Base-by-base conservation (phyloP, 1,140 invertebrate genomes). In the Brachionus calyciflorus region DNA sequence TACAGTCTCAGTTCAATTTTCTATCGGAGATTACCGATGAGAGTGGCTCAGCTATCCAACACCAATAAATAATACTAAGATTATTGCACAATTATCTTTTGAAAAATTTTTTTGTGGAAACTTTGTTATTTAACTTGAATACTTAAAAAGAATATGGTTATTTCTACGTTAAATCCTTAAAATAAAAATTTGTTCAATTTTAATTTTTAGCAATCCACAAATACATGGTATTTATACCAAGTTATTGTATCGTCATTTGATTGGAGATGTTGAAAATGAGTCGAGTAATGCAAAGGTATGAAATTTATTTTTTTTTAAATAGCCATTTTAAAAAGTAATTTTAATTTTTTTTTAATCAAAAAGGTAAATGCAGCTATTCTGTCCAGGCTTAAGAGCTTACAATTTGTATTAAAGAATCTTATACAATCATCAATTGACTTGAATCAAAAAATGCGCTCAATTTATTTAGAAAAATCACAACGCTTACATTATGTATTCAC, bases 401-500 rank as follows among this genome's bases (percentile, higher is more conserved):
- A 49, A 19, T 30, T 12, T 3, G 24, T 76, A 3, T 4, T 76
- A 3, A 49, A 76, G 19, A 55, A 55, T 28, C 4, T 76, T 17
- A 41, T 76, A 30, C 37, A 76, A 28, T 46, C 49, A n/a, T 55
- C 73, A 19, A 57, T 78, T 60, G 65, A 78, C 44, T 49, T 78
- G 41, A 75, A 73, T 78, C 80, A 82, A 21, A 78, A 81, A 41
- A 77, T 85, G 65, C 46, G 81, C 0, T 60, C 76, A 4, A 84
- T 84, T 81, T 85, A 83, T 75, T 79, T 84, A n/a, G 79, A 80
- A 17, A 85, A 82, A 19, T 77, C 83, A 6, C 80, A 83, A 78
- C 68, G 83, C 24, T 81, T 82, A 49, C 84, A 85, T 78, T 85
- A 85, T 69, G 79, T 84, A 44, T 85, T 84, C 78, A 84, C 82